phyloP scores from a whole-genome alignment of 2,888 invertebrate species.

The Parnassius glacialis region DNA sequence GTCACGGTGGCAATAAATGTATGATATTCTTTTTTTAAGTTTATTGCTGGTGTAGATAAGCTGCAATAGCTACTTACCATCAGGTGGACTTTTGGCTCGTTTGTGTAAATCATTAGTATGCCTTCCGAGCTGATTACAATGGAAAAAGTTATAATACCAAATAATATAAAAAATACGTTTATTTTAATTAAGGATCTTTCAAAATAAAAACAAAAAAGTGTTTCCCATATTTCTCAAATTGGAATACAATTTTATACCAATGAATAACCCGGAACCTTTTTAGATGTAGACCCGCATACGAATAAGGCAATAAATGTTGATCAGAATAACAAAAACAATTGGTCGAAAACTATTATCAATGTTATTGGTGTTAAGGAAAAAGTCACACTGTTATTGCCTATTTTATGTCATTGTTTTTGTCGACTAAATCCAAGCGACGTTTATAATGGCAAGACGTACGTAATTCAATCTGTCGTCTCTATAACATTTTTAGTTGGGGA shows the following conservation, averaged over 20 bases:
- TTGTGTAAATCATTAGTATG: no score
- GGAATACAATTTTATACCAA: slow-evolving; percentile 61
- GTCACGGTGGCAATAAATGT: no score
- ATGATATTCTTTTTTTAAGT: no score
- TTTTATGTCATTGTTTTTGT: slow-evolving; percentile 1
- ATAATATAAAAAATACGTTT: no score
- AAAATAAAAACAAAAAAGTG: slow-evolving; percentile 26
- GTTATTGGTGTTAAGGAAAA: slow-evolving; percentile 52
- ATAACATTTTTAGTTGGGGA: no score
- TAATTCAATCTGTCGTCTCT: no score
- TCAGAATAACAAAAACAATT: slow-evolving; percentile 69
- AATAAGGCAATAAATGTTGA: slow-evolving; percentile 73
- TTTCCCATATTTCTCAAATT: slow-evolving; percentile 50
- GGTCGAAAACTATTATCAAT: slow-evolving; percentile 60
- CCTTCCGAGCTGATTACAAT: no score
- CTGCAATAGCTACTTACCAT: no score
- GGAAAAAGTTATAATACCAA: no score
- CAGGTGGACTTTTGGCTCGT: no score
- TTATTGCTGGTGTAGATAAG: no score
- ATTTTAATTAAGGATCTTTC: background rate
- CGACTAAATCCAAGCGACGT: background rate
- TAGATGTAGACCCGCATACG: slow-evolving; percentile 68
- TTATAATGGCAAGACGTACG: no score
- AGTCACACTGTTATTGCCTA: slow-evolving; percentile 1
- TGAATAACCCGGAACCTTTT: slow-evolving; percentile 60